Evolutionary conservation across 2,888 invertebrate species (phyloP).

Genomic region (Stegana nigrithorax): DNA sequence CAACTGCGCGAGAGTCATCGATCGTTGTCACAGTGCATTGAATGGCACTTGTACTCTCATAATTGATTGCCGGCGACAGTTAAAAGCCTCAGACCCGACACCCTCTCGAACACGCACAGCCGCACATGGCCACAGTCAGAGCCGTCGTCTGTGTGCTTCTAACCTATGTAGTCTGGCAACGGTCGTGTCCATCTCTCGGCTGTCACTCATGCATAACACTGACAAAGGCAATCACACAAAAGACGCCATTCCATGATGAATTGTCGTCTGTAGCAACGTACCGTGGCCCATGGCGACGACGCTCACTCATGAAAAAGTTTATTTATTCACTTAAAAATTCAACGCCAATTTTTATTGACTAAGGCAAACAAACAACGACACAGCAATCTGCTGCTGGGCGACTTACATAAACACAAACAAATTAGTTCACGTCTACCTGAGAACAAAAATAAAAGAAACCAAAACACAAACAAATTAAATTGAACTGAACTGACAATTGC

Average conservation of each 20-base stretch:
- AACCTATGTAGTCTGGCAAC: too few relatives aligned
- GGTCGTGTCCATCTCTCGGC: neutral
- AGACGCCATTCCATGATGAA: neutral
- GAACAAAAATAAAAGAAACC: too few relatives aligned
- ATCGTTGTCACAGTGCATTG: neutral
- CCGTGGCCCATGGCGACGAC: too few relatives aligned
- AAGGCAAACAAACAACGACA: too few relatives aligned
- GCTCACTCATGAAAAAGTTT: neutral
- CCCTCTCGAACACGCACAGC: neutral
- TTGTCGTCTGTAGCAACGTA: neutral
- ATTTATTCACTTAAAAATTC: neutral
- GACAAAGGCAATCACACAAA: neutral
- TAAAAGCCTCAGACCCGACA: neutral
- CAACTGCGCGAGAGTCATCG: constrained; percentile 1
- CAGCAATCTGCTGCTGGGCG: too few relatives aligned
- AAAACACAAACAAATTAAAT: too few relatives aligned
- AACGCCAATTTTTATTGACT: neutral
- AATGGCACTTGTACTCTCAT: constrained; percentile 26
- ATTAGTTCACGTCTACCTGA: too few relatives aligned
- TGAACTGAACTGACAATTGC: too few relatives aligned
- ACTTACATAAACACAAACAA: too few relatives aligned
- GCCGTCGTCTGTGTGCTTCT: too few relatives aligned
- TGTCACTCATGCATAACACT: constrained; percentile 36
- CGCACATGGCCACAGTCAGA: neutral
- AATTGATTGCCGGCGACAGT: constrained; percentile 32